Evolutionary conservation across 2,113 vertebrate species (phyloP).

Genomic region (Nicator chloris): DNA sequence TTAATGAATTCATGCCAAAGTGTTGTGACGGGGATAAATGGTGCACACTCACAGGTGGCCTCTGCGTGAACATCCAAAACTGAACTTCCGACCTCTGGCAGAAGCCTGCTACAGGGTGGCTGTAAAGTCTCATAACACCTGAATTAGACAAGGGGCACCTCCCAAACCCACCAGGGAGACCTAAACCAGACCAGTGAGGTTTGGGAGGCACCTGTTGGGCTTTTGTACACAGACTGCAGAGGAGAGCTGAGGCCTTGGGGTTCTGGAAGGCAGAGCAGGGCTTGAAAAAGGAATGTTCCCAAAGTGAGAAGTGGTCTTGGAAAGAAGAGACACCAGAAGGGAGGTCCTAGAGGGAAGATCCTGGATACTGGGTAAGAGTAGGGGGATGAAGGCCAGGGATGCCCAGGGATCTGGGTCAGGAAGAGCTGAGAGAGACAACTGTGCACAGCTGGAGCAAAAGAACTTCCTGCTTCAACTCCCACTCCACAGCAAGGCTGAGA

Average conservation of each 20-base stretch:
- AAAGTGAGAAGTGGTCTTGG: neutral
- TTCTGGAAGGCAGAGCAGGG: neutral
- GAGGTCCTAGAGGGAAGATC: neutral
- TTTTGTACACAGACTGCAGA: neutral
- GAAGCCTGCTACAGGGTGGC: neutral
- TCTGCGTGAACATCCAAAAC: neutral
- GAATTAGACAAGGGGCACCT: neutral
- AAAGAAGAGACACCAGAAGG: neutral
- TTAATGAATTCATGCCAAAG: neutral
- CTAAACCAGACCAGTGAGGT: neutral
- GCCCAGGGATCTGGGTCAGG: neutral
- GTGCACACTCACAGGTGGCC: fast-evolving
- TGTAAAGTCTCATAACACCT: neutral
- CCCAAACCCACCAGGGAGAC: neutral
- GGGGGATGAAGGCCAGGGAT: neutral
- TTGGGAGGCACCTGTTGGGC: neutral
- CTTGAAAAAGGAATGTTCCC: neutral
- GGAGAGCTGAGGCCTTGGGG: neutral
- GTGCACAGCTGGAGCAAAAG: neutral
- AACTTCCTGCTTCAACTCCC: neutral
- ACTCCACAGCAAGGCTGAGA: neutral
- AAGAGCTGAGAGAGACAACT: neutral
- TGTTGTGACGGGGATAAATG: neutral
- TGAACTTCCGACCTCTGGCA: neutral
- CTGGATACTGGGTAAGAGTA: neutral